Base-by-base conservation (phyloP, 2,888 invertebrate genomes). In the Cryptocephalus primarius region DNA sequence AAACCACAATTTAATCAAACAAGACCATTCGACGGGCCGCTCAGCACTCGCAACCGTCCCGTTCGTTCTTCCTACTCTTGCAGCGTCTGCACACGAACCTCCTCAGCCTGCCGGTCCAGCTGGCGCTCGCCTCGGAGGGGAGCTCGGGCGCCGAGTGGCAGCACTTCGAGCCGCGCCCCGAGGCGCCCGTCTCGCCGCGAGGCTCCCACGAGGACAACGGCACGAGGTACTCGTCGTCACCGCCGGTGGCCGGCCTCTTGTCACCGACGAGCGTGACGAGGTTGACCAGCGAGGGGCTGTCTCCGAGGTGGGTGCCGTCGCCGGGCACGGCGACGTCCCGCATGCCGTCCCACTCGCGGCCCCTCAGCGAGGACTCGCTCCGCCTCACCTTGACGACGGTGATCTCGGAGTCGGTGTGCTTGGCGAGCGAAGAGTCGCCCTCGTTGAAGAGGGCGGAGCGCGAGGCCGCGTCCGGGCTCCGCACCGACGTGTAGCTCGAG, bases 351-450 rank as follows among this genome's bases (percentile, higher is more conserved):
- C 74, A 75, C 47, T 72, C 60, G 8, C 9, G 9, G 47, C 70
- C 70, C 45, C 59, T 66, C 63, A 58, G 54, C 55, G 67, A 46
- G 65, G 61, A 49, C 14, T 62, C 60, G 45, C 63, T 60, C 43
- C 65, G 60, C 57, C 75, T 74, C 64, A 78, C 74, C 56, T 76
- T 64, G 8, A 78, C 68, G 4, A 79, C 73, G 0, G 79, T 78
- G 45, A 79, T 73, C 59, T 78, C 78, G 0, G 78, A 78, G 62
- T 78, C 78, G 43, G 78, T 78, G 1, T 75, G 74, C 71, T 76
- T 76, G 10, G 77, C 49, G 46, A 56, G 59, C 8, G 56, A 49
- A 31, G 51, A 50, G 45, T 63, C 60, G n/a, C 60, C 61, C 47
- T 65, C 64, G 45, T 54, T 61, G 22, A 22, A 22, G 22, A 6